Conservation (phyloP, 2,797 vertebrate genomes). For the Benthosema pterotum region DNA sequence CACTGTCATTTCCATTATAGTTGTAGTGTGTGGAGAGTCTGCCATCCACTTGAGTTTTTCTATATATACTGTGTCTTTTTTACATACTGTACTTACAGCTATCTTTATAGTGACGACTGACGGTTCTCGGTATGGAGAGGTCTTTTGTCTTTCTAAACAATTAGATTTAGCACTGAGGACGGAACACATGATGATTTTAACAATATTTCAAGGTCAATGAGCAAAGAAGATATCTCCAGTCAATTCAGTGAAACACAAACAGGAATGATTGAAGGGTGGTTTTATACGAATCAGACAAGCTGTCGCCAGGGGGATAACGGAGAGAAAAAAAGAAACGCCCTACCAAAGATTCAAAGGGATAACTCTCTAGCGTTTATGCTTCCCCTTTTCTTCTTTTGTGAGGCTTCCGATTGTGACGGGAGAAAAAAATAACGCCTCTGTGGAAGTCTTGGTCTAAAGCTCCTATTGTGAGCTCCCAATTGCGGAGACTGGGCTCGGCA, state of each 20-base stretch:
- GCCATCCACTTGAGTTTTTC: too few relatives aligned
- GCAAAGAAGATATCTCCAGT: slow-evolving; percentile 55
- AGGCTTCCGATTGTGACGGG: slow-evolving; percentile 68
- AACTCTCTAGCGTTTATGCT: slow-evolving; percentile 53
- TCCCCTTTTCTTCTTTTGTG: slow-evolving; percentile 64
- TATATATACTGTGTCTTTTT: too few relatives aligned
- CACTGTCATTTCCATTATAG: too few relatives aligned
- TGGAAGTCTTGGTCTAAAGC: slow-evolving; percentile 55
- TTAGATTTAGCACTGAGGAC: too few relatives aligned
- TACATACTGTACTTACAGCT: too few relatives aligned
- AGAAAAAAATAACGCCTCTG: slow-evolving; percentile 65
- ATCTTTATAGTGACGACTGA: too few relatives aligned
- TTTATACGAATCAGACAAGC: slow-evolving; percentile 70
- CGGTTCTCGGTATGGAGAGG: too few relatives aligned
- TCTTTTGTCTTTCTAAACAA: too few relatives aligned
- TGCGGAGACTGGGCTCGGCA: slow-evolving; percentile 45
- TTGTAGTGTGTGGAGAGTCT: too few relatives aligned
- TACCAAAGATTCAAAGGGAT: slow-evolving; percentile 70
- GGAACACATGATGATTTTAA: too few relatives aligned
- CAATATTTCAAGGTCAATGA: slow-evolving; percentile 68
- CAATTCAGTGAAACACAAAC: slow-evolving; percentile 62
- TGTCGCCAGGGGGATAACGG: slow-evolving; percentile 64
- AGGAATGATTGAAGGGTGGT: slow-evolving; percentile 49
- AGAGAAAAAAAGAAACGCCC: slow-evolving; percentile 7
- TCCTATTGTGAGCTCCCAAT: slow-evolving; percentile 56